These are phyloP conservation scores for Eugnorisma glareosa DNA, from an alignment of 2,888 invertebrate genomes.

Conservation along the genomic window DNA sequence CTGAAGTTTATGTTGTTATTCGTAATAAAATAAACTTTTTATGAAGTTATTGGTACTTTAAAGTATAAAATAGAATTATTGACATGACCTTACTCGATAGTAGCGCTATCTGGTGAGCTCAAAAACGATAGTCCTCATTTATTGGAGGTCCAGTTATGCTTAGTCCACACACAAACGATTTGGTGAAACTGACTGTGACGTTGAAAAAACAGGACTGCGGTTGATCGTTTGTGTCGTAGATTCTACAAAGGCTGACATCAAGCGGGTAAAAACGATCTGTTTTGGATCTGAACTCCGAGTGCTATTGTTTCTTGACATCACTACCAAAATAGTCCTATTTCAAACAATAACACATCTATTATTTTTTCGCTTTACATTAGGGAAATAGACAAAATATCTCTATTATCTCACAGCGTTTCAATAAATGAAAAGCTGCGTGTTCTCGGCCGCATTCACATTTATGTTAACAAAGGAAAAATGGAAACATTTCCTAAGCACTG, in stretches of 20 bases:
- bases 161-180: constrained; percentile 6
- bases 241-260: constrained; percentile 16
- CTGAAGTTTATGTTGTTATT: too few species aligned
- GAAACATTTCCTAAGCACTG: constrained; percentile 60
- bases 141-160: neutral
- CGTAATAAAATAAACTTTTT: too few species aligned
- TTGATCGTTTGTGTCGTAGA: neutral
- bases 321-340: neutral
- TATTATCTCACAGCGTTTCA: constrained; percentile 44
- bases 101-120: too few species aligned
- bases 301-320: neutral
- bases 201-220: constrained; percentile 4
- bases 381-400: constrained; percentile 47
- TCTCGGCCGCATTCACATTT: constrained; percentile 58
- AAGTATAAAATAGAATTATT: too few species aligned
- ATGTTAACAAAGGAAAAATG: constrained; percentile 64
- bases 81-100: too few species aligned
- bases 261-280: neutral
- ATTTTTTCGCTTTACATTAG: constrained; percentile 13
- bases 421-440: constrained; percentile 58
- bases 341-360: neutral
- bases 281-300: neutral
- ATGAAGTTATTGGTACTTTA: too few species aligned
- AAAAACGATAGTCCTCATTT: too few species aligned
- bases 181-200: constrained; percentile 12